A percentile compares a stretch with the other conserved stretches of the same genome.
phyloP scores from a whole-genome alignment of 2,888 invertebrate genomes.

The Andrena hattorfiana region DNA sequence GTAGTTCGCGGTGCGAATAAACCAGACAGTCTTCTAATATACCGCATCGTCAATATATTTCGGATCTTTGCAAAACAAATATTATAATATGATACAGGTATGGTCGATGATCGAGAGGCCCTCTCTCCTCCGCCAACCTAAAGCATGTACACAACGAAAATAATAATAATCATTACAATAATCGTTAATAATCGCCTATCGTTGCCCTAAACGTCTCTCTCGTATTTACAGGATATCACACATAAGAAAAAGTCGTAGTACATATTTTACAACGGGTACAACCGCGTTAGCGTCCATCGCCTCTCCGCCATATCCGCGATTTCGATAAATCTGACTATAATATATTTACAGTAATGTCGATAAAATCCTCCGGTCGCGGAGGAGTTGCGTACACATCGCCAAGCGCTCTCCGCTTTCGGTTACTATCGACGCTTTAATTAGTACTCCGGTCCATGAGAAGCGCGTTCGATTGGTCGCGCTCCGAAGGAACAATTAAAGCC shows the following conservation, averaged over 20 bases:
- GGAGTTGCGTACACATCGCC: neutral
- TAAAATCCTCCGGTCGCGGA: neutral
- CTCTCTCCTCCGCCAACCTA: conserved; percentile 64
- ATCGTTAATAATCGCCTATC: conserved; percentile 73
- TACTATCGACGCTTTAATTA: conserved; percentile 21
- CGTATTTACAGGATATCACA: conserved; percentile 83
- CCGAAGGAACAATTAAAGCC: conserved; percentile 45
- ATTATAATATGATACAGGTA: conserved; percentile 78
- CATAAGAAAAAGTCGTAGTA: conserved; percentile 77
- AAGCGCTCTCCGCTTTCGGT: neutral
- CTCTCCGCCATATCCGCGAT: neutral
- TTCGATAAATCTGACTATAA: conserved; percentile 11
- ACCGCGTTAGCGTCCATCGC: conserved; percentile 38
- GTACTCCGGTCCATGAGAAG: conserved; percentile 40
- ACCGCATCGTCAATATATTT: conserved; percentile 81
- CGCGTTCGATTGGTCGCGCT: conserved; percentile 43
- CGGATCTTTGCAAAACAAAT: conserved; percentile 81
- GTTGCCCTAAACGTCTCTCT: conserved; percentile 22
- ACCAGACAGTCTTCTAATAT: conserved; percentile 58
- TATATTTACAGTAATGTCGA: conserved; percentile 13
- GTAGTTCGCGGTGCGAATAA: conserved; percentile 40
- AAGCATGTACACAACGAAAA: conserved; percentile 79
- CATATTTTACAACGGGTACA: conserved; percentile 76
- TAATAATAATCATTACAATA: conserved; percentile 77
- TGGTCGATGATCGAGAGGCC: conserved; percentile 59